Evolutionary conservation across 1,140 invertebrate species (phyloP).

Genomic region (Pachypeltis micranthus): DNA sequence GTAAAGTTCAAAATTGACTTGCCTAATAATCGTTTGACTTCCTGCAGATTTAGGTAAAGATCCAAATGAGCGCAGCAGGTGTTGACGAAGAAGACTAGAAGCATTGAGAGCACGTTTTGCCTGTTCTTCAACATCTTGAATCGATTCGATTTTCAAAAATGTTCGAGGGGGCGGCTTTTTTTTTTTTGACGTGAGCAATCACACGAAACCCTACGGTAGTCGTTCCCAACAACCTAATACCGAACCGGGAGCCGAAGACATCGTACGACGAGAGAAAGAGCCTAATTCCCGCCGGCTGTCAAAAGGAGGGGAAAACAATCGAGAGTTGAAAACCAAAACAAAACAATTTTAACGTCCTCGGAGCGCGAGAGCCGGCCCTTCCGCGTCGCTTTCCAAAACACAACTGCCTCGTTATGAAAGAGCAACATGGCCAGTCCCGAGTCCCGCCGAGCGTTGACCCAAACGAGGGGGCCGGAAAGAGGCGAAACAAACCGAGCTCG

Average conservation of each 20-base stretch:
- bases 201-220: neutral
- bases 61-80: constrained; percentile 10
- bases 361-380: too few species aligned
- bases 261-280: neutral
- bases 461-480: neutral
- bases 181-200: too few species aligned
- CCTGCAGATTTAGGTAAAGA: constrained; percentile 10
- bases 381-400: too few species aligned
- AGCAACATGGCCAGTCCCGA: neutral
- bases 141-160: neutral
- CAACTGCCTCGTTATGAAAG: neutral
- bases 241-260: neutral
- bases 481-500: constrained; percentile 1
- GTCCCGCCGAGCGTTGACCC: constrained; percentile 10
- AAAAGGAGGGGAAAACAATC: too few species aligned
- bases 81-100: neutral
- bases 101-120: neutral
- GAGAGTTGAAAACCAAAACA: too few species aligned
- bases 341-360: too few species aligned
- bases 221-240: neutral
- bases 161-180: too few species aligned
- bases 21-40: constrained; percentile 13
- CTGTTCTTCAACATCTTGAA: neutral
- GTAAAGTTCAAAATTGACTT: too few species aligned
- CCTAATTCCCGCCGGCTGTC: too few species aligned